Evolutionary conservation across 2,888 invertebrate genomes (phyloP), one percentile per base, ranked within the genome.

Genomic region (Tipula unca): DNA sequence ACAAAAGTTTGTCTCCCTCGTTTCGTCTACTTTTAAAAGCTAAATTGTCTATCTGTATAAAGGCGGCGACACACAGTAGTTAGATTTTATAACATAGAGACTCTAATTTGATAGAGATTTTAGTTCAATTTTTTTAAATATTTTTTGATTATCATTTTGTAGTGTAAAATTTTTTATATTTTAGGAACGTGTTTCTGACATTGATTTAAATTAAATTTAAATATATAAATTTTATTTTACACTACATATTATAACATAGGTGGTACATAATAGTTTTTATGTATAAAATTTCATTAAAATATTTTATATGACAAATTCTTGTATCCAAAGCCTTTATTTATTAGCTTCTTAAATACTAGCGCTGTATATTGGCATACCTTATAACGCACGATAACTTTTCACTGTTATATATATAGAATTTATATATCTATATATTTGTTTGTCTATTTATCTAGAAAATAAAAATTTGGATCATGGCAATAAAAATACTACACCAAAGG

Each of bases 131-230:
- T n/a, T n/a, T n/a, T n/a, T n/a, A n/a, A n/a, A 54, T 54, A 17
- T 54, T 54, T 17, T 17, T 54, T 54, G 48, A 54, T 54, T 54
- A 54, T 54, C n/a, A 4, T 48, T 42, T 42, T 42, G 17, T 17
- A 48, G n/a, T n/a, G 25, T 25, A 69, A 69, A 25, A 3, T 69
- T 48, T 48, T 48, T 17, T n/a, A n/a, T 69, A 69, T 25, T 10
- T 69, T 8, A 13, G 69, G 25, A 25, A 25, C 69, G 69, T 69
- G 69, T 69, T 69, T 25, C 25, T 69, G 69, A 69, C 69, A 69
- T 69, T 69, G 69, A 69, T 69, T 69, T 69, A 69, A 69, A 69
- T 69, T 69, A 69, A 69, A 69, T n/a, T n/a, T n/a, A n/a, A n/a
- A n/a, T n/a, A n/a, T n/a, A n/a, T n/a, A n/a, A n/a, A n/a, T n/a